Conservation (phyloP, 2,113 vertebrate genomes). For the Alethe castanea region DNA sequence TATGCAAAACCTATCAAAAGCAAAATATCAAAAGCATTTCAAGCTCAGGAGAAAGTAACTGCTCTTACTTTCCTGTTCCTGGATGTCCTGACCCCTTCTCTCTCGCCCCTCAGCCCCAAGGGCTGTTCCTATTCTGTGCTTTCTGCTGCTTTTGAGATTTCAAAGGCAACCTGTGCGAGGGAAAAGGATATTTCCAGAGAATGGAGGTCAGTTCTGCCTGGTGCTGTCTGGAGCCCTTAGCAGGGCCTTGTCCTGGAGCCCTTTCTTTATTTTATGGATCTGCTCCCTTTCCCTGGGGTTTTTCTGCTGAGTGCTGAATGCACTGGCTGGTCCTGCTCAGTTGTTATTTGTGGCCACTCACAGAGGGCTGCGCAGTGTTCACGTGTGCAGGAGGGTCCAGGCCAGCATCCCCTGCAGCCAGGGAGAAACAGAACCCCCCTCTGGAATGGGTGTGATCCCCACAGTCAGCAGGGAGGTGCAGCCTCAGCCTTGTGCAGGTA, state of each 20-base stretch:
- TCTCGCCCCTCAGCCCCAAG: background rate
- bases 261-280: background rate
- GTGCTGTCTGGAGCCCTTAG: background rate
- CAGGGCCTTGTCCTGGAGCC: background rate
- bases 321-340: background rate
- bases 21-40: background rate
- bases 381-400: background rate
- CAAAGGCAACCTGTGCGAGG: background rate
- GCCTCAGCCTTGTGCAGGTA: background rate
- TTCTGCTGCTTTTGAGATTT: background rate
- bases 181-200: background rate
- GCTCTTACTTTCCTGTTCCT: background rate
- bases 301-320: background rate
- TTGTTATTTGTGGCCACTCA: background rate
- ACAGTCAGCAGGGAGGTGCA: accelerated
- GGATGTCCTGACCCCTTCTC: background rate
- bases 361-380: background rate
- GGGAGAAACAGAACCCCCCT: background rate
- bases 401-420: background rate
- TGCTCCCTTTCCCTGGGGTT: background rate
- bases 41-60: background rate
- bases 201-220: background rate
- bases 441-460: background rate
- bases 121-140: background rate
- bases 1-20: background rate